These are phyloP conservation scores for Chlamydotis undulata DNA, from an alignment of 2,113 vertebrate genomes.

Conservation along the genomic window DNA sequence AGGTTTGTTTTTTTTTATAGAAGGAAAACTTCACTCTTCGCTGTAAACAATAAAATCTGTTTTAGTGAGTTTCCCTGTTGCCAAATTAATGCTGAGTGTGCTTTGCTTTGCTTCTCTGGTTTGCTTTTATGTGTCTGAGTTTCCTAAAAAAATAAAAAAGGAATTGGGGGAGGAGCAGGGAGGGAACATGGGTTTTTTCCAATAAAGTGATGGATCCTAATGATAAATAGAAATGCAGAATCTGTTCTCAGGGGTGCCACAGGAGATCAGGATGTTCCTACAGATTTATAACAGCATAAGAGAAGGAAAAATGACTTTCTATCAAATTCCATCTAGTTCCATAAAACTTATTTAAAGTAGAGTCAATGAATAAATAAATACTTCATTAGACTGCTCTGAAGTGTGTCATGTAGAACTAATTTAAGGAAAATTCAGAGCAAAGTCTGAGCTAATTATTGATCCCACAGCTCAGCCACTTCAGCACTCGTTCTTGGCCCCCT, in stretches of 20 bases:
- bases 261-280: background rate
- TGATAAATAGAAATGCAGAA: background rate
- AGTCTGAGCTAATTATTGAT: background rate
- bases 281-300: background rate
- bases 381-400: background rate
- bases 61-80: background rate
- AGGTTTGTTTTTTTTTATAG: conserved; percentile 39
- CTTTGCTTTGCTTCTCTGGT: conserved; percentile 46
- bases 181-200: background rate
- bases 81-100: conserved; percentile 53
- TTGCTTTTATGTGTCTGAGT: conserved; percentile 14
- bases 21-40: conserved; percentile 33
- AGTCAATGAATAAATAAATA: conserved; percentile 1
- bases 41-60: conserved; percentile 55
- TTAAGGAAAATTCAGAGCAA: background rate
- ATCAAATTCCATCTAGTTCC: background rate
- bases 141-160: background rate
- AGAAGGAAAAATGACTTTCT: background rate
- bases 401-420: background rate
- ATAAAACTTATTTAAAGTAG: background rate
- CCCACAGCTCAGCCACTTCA: background rate
- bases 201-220: background rate
- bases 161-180: background rate
- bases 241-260: background rate
- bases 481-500: background rate